A percentile compares a stretch with the other conserved stretches of the same genome.
Evolutionary conservation across 2,888 invertebrate species (phyloP).

Genomic region (Frankliniella fusca): DNA sequence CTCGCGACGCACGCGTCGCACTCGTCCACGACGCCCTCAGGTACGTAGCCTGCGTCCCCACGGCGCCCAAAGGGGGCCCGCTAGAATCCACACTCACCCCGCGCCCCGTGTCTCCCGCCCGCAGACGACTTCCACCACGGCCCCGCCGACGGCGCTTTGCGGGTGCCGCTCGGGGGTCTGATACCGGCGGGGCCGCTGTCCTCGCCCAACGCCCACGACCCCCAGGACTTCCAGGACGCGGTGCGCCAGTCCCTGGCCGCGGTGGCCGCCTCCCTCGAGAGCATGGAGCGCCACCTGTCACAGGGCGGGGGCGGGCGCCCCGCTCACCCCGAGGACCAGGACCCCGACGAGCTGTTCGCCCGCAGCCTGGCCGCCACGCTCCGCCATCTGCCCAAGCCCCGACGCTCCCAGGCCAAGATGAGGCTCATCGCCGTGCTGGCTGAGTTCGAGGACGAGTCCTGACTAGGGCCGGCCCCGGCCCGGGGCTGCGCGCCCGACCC

Average conservation of each 20-base stretch:
- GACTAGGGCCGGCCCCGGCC: not conserved
- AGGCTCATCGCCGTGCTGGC: slow-evolving; percentile 13
- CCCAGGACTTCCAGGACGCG: slow-evolving; percentile 9
- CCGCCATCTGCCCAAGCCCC: not conserved
- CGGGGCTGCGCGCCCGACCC: not conserved
- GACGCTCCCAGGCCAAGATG: slow-evolving; percentile 8
- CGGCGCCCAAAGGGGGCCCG: not conserved
- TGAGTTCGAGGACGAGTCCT: slow-evolving; percentile 7
- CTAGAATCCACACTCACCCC: not conserved
- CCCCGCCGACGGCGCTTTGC: not conserved
- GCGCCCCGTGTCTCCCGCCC: not conserved
- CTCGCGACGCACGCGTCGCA: not conserved
- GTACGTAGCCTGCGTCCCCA: not conserved
- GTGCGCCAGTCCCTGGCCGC: slow-evolving; percentile 1
- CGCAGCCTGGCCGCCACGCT: slow-evolving; percentile 10
- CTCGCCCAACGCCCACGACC: not conserved
- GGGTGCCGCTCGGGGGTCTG: not conserved
- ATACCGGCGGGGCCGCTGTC: not conserved
- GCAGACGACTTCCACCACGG: not conserved
- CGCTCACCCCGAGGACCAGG: not conserved
- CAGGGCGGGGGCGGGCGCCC: not conserved
- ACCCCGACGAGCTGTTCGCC: slow-evolving; percentile 16
- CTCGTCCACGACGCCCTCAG: not conserved
- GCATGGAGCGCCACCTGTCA: not conserved
- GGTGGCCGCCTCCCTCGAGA: not conserved